phyloP scores from a whole-genome alignment of 2,113 vertebrate species.

The Calyptomena viridis region DNA sequence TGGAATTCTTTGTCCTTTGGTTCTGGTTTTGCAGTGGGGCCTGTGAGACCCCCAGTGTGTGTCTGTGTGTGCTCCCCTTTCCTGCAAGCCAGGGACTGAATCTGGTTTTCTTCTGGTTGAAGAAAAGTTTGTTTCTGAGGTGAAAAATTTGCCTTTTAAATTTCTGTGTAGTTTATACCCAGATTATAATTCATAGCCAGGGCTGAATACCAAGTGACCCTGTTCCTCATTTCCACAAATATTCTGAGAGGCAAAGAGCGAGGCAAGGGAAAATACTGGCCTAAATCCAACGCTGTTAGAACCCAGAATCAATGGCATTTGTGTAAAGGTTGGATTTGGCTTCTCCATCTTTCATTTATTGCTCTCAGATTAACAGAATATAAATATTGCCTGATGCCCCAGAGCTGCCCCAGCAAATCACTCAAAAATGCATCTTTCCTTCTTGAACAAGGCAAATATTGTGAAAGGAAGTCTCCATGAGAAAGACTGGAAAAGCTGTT shows the following conservation, averaged over 20 bases:
- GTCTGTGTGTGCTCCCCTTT: not conserved
- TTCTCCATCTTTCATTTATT: conserved; percentile 14
- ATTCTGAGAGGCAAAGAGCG: conserved; percentile 24
- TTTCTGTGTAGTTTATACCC: conserved; percentile 10
- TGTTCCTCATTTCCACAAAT: conserved; percentile 57
- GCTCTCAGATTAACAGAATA: conserved; percentile 40
- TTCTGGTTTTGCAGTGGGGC: not conserved
- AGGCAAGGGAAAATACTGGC: conserved; percentile 27
- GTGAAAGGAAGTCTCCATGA: not conserved
- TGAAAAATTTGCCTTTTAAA: conserved; percentile 63
- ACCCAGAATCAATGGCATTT: conserved; percentile 33
- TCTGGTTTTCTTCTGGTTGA: conserved; percentile 12
- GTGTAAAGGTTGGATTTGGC: conserved; percentile 30
- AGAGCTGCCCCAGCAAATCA: conserved; percentile 28
- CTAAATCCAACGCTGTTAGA: not conserved
- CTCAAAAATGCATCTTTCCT: conserved; percentile 12
- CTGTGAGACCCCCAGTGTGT: not conserved
- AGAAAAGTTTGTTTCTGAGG: conserved; percentile 50
- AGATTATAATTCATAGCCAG: conserved; percentile 56
- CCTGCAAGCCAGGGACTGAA: not conserved
- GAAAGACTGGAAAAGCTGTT: conserved; percentile 21
- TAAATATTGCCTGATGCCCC: conserved; percentile 55
- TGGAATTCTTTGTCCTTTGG: not conserved
- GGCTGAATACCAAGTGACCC: conserved; percentile 60
- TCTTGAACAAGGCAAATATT: conserved; percentile 39